phyloP scores from a whole-genome alignment of 1,140 invertebrate species.

The Calliphora vicina region DNA sequence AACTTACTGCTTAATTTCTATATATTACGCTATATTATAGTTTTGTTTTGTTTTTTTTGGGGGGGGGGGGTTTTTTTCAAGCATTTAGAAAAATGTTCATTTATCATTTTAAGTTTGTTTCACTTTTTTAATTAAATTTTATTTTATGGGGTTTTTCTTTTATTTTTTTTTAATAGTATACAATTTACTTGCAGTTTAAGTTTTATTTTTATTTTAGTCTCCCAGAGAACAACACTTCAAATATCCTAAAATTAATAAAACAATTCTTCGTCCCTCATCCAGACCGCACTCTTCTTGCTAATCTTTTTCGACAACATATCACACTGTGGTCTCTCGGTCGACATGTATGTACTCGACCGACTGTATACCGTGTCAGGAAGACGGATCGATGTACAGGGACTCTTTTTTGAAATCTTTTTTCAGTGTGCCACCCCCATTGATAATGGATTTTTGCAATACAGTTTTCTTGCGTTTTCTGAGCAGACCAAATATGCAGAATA shows the following conservation, averaged over 20 bases:
- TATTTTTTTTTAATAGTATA: conserved; percentile 1
- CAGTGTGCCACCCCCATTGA: conserved; percentile 64
- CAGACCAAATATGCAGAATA: conserved; percentile 66
- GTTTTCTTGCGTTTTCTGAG: conserved; percentile 67
- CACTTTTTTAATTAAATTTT: background rate
- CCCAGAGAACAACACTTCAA: conserved; percentile 36
- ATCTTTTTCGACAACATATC: conserved; percentile 61
- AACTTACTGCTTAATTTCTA: background rate
- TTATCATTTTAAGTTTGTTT: background rate
- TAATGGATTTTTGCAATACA: conserved; percentile 61
- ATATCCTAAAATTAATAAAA: conserved; percentile 31
- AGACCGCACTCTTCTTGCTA: background rate
- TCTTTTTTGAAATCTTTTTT: conserved; percentile 65
- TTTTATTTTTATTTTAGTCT: conserved; percentile 29
- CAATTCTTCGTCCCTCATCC: conserved; percentile 19
- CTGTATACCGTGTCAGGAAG: conserved; percentile 84
- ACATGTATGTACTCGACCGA: conserved; percentile 90
- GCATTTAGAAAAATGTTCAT: conserved; percentile 32
- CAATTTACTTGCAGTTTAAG: conserved; percentile 1
- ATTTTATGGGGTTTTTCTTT: background rate
- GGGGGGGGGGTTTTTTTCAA: conserved; percentile 26
- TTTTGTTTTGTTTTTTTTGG: conserved; percentile 6
- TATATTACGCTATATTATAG: background rate
- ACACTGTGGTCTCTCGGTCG: conserved; percentile 88
- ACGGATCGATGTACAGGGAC: conserved; percentile 69